A percentile compares a stretch with the other conserved stretches of the same genome.
phyloP scores from a whole-genome alignment of 2,113 vertebrate species.

The Callaeas wilsoni region DNA sequence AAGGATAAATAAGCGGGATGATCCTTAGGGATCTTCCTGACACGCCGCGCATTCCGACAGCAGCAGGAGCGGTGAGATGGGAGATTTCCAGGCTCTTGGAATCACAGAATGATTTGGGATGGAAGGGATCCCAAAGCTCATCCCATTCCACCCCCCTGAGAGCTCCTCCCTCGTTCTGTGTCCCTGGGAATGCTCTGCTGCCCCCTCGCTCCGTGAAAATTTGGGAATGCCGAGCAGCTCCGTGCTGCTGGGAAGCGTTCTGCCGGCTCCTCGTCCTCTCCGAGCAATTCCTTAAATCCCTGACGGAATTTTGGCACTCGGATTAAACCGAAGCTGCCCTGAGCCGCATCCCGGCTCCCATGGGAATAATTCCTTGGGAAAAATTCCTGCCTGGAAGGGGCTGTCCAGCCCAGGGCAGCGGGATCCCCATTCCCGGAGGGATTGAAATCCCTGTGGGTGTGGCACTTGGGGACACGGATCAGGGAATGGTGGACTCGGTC shows the following conservation, averaged over 20 bases:
- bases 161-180: accelerated
- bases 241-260: too few relatives aligned
- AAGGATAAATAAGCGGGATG: accelerated
- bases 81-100: neutral
- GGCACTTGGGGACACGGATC: neutral
- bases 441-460: neutral
- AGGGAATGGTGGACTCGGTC: accelerated
- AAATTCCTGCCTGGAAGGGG: neutral
- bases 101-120: neutral
- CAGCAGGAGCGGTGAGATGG: accelerated
- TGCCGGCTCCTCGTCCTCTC: neutral
- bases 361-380: neutral
- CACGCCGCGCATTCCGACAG: accelerated
- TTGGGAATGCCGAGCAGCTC: neutral
- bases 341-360: neutral
- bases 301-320: neutral
- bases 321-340: neutral
- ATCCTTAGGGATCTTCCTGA: neutral
- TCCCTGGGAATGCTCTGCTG: too few relatives aligned
- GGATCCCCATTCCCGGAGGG: neutral
- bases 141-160: neutral
- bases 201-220: neutral
- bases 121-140: neutral
- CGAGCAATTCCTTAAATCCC: neutral
- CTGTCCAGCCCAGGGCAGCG: neutral